Evolutionary conservation across 2,888 invertebrate genomes (phyloP).

Genomic region (Ceramica pisi): DNA sequence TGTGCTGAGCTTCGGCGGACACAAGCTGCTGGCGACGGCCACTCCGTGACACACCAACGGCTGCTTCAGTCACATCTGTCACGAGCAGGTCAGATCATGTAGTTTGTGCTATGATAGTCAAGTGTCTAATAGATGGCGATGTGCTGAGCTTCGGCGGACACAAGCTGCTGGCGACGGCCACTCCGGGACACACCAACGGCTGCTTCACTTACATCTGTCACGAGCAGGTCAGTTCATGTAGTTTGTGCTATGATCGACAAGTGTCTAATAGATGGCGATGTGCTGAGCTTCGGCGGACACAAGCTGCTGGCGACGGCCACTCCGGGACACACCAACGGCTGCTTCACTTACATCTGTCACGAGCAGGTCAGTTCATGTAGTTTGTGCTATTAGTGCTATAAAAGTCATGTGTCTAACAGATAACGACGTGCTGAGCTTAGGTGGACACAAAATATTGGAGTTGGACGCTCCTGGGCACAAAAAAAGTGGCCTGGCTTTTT

Average conservation of each 20-base stretch:
- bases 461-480: conserved; percentile 97
- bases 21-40: conserved; percentile 92
- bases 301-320: conserved; percentile 93
- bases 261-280: conserved; percentile 93
- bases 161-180: conserved; percentile 92
- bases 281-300: conserved; percentile 94
- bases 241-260: background rate
- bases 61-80: conserved; percentile 96
- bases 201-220: conserved; percentile 96
- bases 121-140: conserved; percentile 92
- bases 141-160: conserved; percentile 94
- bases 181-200: conserved; percentile 98
- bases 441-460: conserved; percentile 93
- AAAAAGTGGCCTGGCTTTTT: background rate
- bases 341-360: conserved; percentile 95
- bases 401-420: conserved; percentile 88
- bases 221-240: conserved; percentile 89
- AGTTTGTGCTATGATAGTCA: background rate
- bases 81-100: conserved; percentile 90
- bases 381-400: conserved; percentile 82
- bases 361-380: conserved; percentile 89
- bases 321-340: conserved; percentile 98
- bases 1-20: conserved; percentile 93
- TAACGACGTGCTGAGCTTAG: conserved; percentile 94
- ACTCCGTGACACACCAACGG: conserved; percentile 99